A percentile compares a stretch with the other conserved stretches of the same genome.
Conservation (phyloP, 2,888 invertebrate genomes). For the Caenorhabditis sp. region DNA sequence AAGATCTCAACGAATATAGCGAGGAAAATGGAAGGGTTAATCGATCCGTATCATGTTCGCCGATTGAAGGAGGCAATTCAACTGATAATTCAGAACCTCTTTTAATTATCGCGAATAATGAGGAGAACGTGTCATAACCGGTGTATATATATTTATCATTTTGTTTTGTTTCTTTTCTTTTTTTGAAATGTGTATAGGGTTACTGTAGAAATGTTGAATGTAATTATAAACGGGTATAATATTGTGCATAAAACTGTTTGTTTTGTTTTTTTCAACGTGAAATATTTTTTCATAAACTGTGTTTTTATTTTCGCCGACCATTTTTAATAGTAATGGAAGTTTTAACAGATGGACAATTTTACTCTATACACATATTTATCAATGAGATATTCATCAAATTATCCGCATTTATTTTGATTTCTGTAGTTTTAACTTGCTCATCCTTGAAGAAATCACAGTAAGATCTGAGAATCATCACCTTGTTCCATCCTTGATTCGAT, state of each 20-base stretch:
- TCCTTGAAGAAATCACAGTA: not conserved
- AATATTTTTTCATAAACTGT: not conserved
- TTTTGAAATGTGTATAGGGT: not conserved
- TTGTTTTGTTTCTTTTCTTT: too few species aligned
- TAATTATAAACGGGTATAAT: not conserved
- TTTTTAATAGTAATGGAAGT: not conserved
- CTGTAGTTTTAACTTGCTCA: not conserved
- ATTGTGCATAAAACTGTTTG: not conserved
- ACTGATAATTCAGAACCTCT: conserved; percentile 40
- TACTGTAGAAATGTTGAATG: not conserved
- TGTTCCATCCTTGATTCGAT: too few species aligned
- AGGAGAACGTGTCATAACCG: not conserved
- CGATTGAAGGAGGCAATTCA: conserved; percentile 21
- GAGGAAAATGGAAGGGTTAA: conserved; percentile 17
- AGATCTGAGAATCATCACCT: not conserved
- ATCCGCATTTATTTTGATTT: not conserved
- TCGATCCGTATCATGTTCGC: conserved; percentile 31
- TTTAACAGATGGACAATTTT: not conserved
- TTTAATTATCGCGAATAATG: not conserved
- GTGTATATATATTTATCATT: not conserved
- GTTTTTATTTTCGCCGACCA: not conserved
- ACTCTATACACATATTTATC: not conserved
- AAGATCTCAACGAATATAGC: conserved; percentile 32
- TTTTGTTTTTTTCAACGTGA: not conserved
- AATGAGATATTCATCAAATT: not conserved